A percentile compares a stretch with the other conserved stretches of the same genome.
Evolutionary conservation across 2,113 vertebrate genomes (phyloP).

Genomic region (Euleptes europaea): DNA sequence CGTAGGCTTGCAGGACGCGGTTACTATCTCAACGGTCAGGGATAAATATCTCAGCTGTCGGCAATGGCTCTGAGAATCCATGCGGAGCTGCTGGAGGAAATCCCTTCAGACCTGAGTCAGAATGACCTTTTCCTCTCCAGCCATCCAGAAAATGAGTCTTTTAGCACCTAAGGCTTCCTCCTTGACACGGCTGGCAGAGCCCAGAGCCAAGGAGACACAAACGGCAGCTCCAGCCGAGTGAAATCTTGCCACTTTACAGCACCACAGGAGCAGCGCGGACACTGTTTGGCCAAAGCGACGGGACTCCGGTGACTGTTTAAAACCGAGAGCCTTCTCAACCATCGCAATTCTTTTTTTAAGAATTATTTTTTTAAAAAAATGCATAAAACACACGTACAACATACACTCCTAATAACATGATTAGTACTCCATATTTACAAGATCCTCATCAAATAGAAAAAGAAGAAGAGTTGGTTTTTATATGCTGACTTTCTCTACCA

Average conservation of each 20-base stretch:
- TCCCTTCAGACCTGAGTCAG: not conserved
- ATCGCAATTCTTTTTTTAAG: too few relatives aligned
- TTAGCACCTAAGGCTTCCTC: accelerated
- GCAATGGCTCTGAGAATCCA: too few relatives aligned
- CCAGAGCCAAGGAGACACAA: not conserved
- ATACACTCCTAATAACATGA: too few relatives aligned
- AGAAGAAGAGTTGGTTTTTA: too few relatives aligned
- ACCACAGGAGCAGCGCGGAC: not conserved
- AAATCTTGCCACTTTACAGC: not conserved
- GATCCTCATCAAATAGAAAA: too few relatives aligned
- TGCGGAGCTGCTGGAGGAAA: not conserved
- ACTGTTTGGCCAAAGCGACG: too few relatives aligned
- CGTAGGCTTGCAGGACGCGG: not conserved
- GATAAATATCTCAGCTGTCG: not conserved
- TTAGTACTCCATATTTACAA: too few relatives aligned
- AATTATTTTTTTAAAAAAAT: too few relatives aligned
- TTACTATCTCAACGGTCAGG: too few relatives aligned
- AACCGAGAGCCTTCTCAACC: not conserved
- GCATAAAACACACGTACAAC: too few relatives aligned
- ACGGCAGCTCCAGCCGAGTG: too few relatives aligned
- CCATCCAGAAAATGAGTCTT: not conserved
- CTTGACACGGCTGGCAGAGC: not conserved
- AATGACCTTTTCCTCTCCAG: not conserved
- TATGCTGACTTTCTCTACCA: too few relatives aligned
- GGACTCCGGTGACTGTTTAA: not conserved